Evolutionary conservation across 1,140 invertebrate species (phyloP), one percentile per base, ranked within the genome.

Genomic region (Homarus americanus): DNA sequence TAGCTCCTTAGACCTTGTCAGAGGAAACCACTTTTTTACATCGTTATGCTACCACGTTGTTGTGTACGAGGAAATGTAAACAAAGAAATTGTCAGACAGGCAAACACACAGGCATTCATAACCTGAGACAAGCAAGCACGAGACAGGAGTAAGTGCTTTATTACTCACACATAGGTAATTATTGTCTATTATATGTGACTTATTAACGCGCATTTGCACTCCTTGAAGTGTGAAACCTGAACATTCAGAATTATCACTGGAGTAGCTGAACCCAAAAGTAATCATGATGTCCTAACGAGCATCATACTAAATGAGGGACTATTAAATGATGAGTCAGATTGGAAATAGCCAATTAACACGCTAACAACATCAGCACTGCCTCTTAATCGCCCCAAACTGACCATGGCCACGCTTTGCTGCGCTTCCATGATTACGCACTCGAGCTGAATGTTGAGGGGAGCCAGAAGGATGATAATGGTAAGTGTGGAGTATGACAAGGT

Each of bases 311-410:
- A 69, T 69, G 28, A 32, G 24, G 63, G 63, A 69, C 63, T 28
- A 69, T 69, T 32, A 69, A 32, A 69, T 69, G 63, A 69, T 69
- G 63, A 69, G 63, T 69, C 63, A 69, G 63, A 69, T 69, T 69
- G 63, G 63, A 12, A 69, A 69, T 32, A 69, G 63, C 63, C 63
- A 69, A 69, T 69, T 69, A 69, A 69, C n/a, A 69, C 4, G 58
- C n/a, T 69, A 69, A 69, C 63, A 69, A 69, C n/a, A 69, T 24
- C n/a, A 28, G n/a, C 28, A 69, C 7, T 69, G 63, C n/a, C 63
- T 69, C 17, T 69, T 69, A 69, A 69, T 69, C 63, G 32, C 63
- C 63, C n/a, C 58, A 5, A 15, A 24, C 15, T 32, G 5, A 28
- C 4, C n/a, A 4, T 1, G 28, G 63, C 5, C 24, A 32, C 63